phyloP scores from a whole-genome alignment of 2,797 vertebrate genomes.

The Centroberyx gerrardi region DNA sequence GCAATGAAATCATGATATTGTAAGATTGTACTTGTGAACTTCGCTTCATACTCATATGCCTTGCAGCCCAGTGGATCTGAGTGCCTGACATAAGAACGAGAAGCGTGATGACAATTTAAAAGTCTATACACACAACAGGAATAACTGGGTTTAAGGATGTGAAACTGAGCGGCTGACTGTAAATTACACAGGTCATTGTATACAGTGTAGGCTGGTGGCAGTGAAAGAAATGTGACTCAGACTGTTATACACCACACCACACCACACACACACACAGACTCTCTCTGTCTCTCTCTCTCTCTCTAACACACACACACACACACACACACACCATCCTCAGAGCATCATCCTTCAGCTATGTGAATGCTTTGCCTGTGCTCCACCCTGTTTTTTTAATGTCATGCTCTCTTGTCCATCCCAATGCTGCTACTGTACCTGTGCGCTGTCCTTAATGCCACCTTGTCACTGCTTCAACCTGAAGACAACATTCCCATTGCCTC shows the following conservation, averaged over 20 bases:
- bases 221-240: neutral
- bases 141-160: slow-evolving; percentile 8
- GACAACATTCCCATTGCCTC: slow-evolving; percentile 65
- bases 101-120: slow-evolving; percentile 34
- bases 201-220: neutral
- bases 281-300: too few relatives aligned
- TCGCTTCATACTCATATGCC: slow-evolving; percentile 24
- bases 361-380: slow-evolving; percentile 52
- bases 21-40: slow-evolving; percentile 48
- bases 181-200: slow-evolving; percentile 5
- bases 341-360: slow-evolving; percentile 29
- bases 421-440: slow-evolving; percentile 72
- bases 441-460: slow-evolving; percentile 63
- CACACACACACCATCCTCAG: slow-evolving; percentile 24
- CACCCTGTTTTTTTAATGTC: slow-evolving; percentile 1
- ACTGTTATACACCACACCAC: neutral
- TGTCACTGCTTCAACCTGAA: slow-evolving; percentile 64
- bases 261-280: neutral
- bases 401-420: slow-evolving; percentile 52
- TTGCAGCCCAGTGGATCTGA: slow-evolving; percentile 36
- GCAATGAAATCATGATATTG: slow-evolving; percentile 32
- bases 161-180: slow-evolving; percentile 1
- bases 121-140: slow-evolving; percentile 33
- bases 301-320: slow-evolving; percentile 3
- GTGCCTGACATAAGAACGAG: slow-evolving; percentile 49